Evolutionary conservation across 2,888 invertebrate genomes (phyloP).

Genomic region (Dilophus febrilis): DNA sequence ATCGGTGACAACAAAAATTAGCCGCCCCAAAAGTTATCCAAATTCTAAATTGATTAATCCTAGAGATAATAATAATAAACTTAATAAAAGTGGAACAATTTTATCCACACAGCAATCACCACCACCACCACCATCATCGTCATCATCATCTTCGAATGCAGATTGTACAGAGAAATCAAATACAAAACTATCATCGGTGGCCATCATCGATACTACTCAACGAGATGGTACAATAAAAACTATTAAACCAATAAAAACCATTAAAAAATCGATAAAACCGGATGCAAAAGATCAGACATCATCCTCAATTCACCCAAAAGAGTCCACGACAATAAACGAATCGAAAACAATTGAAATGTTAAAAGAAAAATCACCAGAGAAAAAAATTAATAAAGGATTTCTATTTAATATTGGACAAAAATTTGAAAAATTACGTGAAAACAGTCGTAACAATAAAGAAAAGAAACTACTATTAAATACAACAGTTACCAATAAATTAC

Average conservation of each 20-base stretch:
- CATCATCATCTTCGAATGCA: conserved; percentile 5
- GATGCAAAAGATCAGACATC: conserved; percentile 10
- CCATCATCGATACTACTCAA: no score
- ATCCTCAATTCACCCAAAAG: no score
- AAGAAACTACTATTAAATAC: conserved; percentile 15
- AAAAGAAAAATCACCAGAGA: conserved; percentile 32
- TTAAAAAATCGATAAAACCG: conserved; percentile 30
- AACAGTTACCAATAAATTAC: conserved; percentile 16
- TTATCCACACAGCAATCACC: conserved; percentile 13
- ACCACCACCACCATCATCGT: no score
- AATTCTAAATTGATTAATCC: conserved; percentile 26
- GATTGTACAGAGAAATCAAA: background rate
- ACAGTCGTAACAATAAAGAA: conserved; percentile 31
- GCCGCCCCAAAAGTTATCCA: conserved; percentile 42
- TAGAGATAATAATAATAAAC: conserved; percentile 24
- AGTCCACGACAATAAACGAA: conserved; percentile 17
- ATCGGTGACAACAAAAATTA: no score
- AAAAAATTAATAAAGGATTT: conserved; percentile 43
- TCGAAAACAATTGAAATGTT: conserved; percentile 16
- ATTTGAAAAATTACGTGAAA: conserved; percentile 46
- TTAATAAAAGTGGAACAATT: conserved; percentile 17
- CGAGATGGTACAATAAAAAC: no score
- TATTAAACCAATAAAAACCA: conserved; percentile 5
- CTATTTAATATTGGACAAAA: conserved; percentile 63
- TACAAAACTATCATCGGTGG: no score